phyloP scores from a whole-genome alignment of 2,888 invertebrate genomes.

The Trichopoda pennipes region DNA sequence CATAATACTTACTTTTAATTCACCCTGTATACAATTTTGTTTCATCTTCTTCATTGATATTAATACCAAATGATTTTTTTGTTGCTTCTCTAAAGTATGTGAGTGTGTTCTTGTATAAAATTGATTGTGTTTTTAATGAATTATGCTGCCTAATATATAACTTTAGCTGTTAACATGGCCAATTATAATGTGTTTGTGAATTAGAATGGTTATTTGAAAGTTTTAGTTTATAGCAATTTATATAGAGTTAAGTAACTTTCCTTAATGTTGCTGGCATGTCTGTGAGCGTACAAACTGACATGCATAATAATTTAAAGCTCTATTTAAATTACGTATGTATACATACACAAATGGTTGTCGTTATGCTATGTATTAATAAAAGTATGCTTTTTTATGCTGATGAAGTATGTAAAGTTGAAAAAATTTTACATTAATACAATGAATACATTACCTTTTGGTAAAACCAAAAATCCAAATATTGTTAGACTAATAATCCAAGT shows the following conservation, averaged over 20 bases:
- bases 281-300: too few species aligned
- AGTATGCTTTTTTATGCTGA: too few species aligned
- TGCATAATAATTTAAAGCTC: too few species aligned
- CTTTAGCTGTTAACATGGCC: slow-evolving; percentile 12
- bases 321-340: too few species aligned
- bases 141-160: slow-evolving; percentile 10
- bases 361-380: too few species aligned
- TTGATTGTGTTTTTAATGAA: slow-evolving; percentile 17
- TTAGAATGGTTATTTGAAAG: neutral
- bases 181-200: neutral
- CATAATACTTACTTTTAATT: too few species aligned
- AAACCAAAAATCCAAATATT: slow-evolving; percentile 90
- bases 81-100: neutral
- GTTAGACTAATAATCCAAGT: slow-evolving; percentile 93
- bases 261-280: neutral
- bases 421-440: neutral
- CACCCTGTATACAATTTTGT: too few species aligned
- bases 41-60: too few species aligned
- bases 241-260: neutral
- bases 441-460: slow-evolving; percentile 85
- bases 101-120: neutral
- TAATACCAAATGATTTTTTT: neutral
- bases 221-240: neutral
- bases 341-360: too few species aligned
- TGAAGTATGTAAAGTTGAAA: neutral